These are phyloP conservation scores for Dolichopus griseipennis DNA, from an alignment of 2,888 invertebrate species.

Conservation along the genomic window DNA sequence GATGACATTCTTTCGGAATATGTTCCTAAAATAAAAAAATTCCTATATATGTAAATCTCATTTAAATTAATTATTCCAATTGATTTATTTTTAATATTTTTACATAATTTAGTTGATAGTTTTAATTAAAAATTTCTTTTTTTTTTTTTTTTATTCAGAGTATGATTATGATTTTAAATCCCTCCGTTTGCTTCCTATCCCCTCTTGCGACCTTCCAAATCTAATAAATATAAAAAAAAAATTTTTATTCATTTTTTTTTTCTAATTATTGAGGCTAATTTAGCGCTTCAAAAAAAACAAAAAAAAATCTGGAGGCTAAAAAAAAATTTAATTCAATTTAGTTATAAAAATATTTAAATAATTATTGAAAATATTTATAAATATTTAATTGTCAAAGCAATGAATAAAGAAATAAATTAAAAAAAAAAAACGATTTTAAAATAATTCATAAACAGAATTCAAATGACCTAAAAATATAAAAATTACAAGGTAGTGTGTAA, in stretches of 20 bases:
- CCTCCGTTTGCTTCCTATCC: too few relatives aligned
- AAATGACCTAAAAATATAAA: neutral
- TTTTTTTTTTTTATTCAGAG: neutral
- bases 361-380: constrained; percentile 2
- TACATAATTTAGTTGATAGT: constrained; percentile 1
- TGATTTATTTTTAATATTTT: constrained; percentile 9
- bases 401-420: neutral
- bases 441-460: neutral
- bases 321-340: too few relatives aligned
- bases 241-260: too few relatives aligned
- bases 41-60: neutral
- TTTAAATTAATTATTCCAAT: constrained; percentile 11
- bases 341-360: neutral
- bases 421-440: neutral
- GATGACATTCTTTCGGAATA: neutral
- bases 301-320: too few relatives aligned
- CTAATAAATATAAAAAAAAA: too few relatives aligned
- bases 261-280: neutral
- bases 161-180: too few relatives aligned
- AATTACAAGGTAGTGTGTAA: too few relatives aligned
- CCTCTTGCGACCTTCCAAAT: too few relatives aligned
- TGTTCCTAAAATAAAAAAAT: neutral
- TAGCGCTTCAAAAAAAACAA: neutral
- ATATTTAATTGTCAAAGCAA: neutral
- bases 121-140: neutral